Conservation (phyloP, 2,113 vertebrate genomes). For the Propithecus coquereli region DNA sequence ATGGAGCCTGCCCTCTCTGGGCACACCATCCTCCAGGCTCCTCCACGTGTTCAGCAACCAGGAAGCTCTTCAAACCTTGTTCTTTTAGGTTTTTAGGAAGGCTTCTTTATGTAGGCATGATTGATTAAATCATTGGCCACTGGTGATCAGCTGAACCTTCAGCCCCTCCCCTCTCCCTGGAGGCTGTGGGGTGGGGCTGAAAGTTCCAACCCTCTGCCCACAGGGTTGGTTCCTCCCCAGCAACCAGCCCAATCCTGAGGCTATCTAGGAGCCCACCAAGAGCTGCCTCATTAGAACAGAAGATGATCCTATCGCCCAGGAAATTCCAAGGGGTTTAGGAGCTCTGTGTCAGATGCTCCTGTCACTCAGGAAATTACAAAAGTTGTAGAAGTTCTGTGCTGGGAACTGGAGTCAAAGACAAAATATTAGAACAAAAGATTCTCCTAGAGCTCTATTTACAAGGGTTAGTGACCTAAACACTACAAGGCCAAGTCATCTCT, state of each 20-base stretch:
- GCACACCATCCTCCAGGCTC: too few relatives aligned
- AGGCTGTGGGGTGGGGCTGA: background rate
- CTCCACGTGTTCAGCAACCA: too few relatives aligned
- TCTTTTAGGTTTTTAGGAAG: too few relatives aligned
- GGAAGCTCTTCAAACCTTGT: too few relatives aligned
- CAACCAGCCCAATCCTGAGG: background rate
- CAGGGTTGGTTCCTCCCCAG: background rate
- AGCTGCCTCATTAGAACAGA: background rate
- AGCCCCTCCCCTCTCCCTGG: background rate
- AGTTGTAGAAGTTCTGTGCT: background rate
- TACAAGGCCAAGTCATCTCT: background rate
- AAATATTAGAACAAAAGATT: background rate
- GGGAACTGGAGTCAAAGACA: background rate
- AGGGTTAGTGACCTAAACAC: background rate
- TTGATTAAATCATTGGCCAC: background rate
- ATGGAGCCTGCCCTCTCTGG: too few relatives aligned
- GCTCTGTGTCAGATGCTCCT: background rate
- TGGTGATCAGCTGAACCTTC: background rate
- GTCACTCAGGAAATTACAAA: background rate
- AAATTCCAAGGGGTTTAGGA: background rate
- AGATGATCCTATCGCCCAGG: too few relatives aligned
- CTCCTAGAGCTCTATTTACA: background rate
- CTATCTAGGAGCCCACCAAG: background rate
- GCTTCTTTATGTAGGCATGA: too few relatives aligned
- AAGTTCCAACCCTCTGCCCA: background rate